These are phyloP conservation scores for Gryllus longicercus DNA, from an alignment of 2,888 invertebrate genomes.

Conservation along the genomic window DNA sequence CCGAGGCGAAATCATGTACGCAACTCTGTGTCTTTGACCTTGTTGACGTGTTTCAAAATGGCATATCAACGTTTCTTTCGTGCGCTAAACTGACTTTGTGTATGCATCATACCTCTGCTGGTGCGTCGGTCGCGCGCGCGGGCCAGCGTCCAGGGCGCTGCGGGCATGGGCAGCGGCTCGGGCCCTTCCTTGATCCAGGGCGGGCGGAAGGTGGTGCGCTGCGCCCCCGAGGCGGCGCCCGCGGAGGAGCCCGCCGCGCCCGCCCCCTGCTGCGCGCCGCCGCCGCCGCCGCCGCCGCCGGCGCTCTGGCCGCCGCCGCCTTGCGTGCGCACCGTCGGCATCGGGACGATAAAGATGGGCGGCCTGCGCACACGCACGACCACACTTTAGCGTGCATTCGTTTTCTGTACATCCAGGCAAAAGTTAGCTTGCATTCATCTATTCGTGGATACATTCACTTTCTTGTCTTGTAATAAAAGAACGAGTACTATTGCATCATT, in stretches of 20 bases:
- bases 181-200: constrained; percentile 72
- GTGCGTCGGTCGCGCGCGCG: constrained; percentile 36
- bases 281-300: constrained; percentile 23
- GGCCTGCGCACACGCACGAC: background rate
- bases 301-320: too few species aligned
- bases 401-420: too few species aligned
- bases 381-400: background rate
- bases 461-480: too few species aligned
- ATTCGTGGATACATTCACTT: too few species aligned
- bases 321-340: constrained; percentile 33
- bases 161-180: constrained; percentile 55
- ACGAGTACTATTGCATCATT: too few species aligned
- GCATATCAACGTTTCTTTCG: too few species aligned
- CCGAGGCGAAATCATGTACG: too few species aligned
- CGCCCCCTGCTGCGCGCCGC: constrained; percentile 12
- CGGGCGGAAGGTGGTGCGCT: constrained; percentile 66
- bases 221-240: constrained; percentile 39
- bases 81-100: too few species aligned
- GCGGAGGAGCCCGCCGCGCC: background rate
- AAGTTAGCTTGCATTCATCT: too few species aligned
- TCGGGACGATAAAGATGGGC: constrained; percentile 25
- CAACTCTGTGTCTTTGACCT: too few species aligned
- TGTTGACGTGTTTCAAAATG: too few species aligned
- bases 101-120: background rate
- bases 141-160: constrained; percentile 58